phyloP scores from a whole-genome alignment of 2,888 invertebrate species.

The Erannis defoliaria region DNA sequence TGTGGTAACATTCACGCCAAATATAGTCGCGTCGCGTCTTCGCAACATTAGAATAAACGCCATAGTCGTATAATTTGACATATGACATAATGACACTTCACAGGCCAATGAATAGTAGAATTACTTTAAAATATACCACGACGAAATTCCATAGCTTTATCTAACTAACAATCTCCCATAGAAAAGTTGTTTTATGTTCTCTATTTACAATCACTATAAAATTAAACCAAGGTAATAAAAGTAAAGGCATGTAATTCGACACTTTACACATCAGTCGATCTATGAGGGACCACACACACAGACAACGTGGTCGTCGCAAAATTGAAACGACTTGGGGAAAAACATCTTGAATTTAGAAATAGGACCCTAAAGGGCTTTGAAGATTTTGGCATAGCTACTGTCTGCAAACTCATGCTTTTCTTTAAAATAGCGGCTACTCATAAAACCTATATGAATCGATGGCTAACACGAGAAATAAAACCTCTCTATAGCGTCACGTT shows the following conservation, averaged over 20 bases:
- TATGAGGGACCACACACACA: slow-evolving; percentile 31
- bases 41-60: too few relatives aligned
- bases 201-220: slow-evolving; percentile 26
- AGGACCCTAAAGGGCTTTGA: background rate
- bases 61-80: too few relatives aligned
- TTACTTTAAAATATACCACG: background rate
- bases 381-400: too few relatives aligned
- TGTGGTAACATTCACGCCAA: too few relatives aligned
- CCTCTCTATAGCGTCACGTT: too few relatives aligned
- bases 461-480: too few relatives aligned
- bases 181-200: slow-evolving; percentile 4
- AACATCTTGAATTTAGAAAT: background rate
- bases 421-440: too few relatives aligned
- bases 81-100: too few relatives aligned
- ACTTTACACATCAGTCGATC: slow-evolving; percentile 32
- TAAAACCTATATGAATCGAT: too few relatives aligned
- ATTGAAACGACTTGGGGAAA: slow-evolving; percentile 7
- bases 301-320: background rate
- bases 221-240: slow-evolving; percentile 27
- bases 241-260: slow-evolving; percentile 29
- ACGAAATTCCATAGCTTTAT: background rate
- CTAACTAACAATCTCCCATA: slow-evolving; percentile 3
- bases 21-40: too few relatives aligned
- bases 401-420: too few relatives aligned
- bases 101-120: too few relatives aligned